These are phyloP conservation scores for Centropus bengalensis DNA, from an alignment of 2,113 vertebrate species.

Conservation along the genomic window DNA sequence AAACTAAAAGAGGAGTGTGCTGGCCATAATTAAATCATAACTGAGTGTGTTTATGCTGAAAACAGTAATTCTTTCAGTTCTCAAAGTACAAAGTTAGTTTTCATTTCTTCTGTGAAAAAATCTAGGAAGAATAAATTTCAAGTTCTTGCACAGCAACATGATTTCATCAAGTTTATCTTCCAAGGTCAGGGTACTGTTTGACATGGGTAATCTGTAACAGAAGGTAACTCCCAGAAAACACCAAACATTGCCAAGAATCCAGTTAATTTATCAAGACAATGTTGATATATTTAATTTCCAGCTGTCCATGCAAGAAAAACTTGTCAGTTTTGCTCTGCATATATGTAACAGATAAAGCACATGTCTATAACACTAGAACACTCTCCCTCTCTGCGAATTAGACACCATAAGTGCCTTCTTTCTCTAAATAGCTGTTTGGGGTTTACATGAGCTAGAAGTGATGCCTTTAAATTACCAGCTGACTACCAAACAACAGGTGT, in stretches of 20 bases:
- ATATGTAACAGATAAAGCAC: not conserved
- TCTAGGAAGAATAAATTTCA: not conserved
- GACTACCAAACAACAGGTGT: not conserved
- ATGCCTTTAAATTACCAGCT: not conserved
- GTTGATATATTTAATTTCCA: constrained; percentile 2
- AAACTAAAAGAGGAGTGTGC: too few species aligned
- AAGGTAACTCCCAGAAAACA: constrained; percentile 54
- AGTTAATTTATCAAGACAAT: constrained; percentile 11
- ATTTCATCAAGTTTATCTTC: not conserved
- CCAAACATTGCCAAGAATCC: constrained; percentile 25
- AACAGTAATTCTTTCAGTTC: not conserved
- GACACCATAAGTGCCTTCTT: not conserved
- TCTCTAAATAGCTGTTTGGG: not conserved
- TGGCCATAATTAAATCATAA: not conserved
- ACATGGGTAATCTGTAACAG: not conserved
- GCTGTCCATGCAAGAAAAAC: not conserved
- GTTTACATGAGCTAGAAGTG: not conserved
- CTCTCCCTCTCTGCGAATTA: not conserved
- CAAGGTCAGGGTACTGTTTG: constrained; percentile 34
- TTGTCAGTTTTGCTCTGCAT: not conserved
- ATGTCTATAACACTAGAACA: not conserved
- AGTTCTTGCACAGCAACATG: not conserved
- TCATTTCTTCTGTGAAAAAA: not conserved
- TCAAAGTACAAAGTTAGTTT: not conserved
- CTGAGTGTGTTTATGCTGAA: not conserved